Conservation (phyloP, 2,113 vertebrate genomes). For the Colius striatus region DNA sequence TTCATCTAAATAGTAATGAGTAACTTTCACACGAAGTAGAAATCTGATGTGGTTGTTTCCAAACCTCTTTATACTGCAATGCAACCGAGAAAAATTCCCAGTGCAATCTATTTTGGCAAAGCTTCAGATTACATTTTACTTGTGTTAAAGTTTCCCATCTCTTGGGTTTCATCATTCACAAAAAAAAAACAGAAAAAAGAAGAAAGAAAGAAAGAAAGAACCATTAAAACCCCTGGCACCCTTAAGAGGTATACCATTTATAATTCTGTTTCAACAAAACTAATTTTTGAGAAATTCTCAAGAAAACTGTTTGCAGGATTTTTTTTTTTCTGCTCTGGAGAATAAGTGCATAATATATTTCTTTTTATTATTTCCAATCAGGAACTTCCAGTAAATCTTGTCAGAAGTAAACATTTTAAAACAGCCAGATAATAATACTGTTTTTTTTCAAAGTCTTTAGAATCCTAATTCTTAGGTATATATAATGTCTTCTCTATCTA, state of each 20-base stretch:
- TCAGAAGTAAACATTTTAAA: background rate
- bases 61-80: background rate
- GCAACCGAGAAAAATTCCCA: background rate
- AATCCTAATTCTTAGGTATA: background rate
- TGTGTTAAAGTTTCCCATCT: background rate
- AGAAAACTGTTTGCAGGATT: background rate
- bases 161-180: background rate
- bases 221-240: rapidly evolving
- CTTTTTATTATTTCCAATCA: background rate
- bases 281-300: background rate
- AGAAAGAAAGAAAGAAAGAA: rapidly evolving
- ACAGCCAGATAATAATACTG: background rate
- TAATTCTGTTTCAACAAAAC: background rate
- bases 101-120: background rate
- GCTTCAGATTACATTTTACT: background rate
- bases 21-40: background rate
- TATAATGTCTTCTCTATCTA: background rate
- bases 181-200: background rate
- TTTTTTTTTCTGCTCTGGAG: background rate
- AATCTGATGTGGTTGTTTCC: background rate
- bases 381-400: background rate
- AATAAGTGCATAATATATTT: background rate
- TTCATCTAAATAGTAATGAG: background rate
- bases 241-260: background rate
- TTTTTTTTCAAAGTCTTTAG: background rate